Evolutionary conservation across 2,888 invertebrate genomes (phyloP).

Genomic region (Trichopria drosophilae): DNA sequence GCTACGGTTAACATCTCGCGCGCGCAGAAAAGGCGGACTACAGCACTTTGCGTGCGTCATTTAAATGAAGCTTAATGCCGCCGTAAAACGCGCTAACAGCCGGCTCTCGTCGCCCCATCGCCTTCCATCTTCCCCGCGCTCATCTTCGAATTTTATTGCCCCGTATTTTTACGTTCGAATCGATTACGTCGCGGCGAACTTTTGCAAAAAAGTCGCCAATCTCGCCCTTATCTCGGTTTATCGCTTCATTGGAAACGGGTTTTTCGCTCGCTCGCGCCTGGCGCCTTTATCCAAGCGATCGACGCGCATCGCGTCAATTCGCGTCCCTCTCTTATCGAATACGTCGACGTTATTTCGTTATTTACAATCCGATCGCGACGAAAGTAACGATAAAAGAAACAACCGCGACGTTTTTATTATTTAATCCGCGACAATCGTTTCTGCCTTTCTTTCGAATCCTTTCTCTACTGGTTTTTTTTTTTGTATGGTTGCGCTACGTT

Average conservation of each 20-base stretch:
- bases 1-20: too few relatives aligned
- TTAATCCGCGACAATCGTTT: too few relatives aligned
- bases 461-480: slow-evolving; percentile 14
- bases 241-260: too few relatives aligned
- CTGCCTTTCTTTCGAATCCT: slow-evolving; percentile 17
- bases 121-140: slow-evolving; percentile 25
- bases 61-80: slow-evolving; percentile 49
- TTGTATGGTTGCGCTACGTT: slow-evolving; percentile 13
- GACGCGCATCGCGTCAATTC: too few relatives aligned
- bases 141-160: slow-evolving; percentile 16
- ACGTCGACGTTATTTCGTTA: too few relatives aligned
- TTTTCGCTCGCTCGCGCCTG: too few relatives aligned
- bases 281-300: too few relatives aligned
- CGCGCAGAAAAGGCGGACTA: slow-evolving; percentile 23
- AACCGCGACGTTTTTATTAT: too few relatives aligned
- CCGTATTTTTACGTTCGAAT: slow-evolving; percentile 24
- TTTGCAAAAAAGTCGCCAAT: background rate
- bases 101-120: slow-evolving; percentile 35
- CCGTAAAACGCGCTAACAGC: slow-evolving; percentile 49
- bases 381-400: too few relatives aligned
- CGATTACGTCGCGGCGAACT: slow-evolving; percentile 1
- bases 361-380: too few relatives aligned
- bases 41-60: slow-evolving; percentile 50
- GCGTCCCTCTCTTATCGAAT: too few relatives aligned
- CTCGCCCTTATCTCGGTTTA: too few relatives aligned